Conservation (phyloP, 2,113 vertebrate genomes). For the Halcyon malimbica region DNA sequence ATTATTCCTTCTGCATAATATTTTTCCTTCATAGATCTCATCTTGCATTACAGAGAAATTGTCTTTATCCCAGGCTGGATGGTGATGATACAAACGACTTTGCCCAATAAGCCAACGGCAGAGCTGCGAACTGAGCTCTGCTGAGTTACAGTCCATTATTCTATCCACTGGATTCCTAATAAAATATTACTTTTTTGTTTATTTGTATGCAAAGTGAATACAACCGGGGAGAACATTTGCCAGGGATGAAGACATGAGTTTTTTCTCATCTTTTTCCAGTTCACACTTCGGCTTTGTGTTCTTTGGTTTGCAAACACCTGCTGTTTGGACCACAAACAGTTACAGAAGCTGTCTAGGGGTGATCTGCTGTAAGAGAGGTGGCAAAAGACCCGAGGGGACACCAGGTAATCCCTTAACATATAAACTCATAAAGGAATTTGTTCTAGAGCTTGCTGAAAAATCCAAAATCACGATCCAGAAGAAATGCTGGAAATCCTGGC, state of each 20-base stretch:
- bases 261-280: neutral
- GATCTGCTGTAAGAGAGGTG: neutral
- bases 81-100: neutral
- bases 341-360: neutral
- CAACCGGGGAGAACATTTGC: neutral
- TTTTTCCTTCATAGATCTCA: neutral
- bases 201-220: constrained; percentile 27
- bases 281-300: neutral
- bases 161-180: constrained; percentile 46
- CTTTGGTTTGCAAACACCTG: neutral
- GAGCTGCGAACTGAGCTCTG: neutral
- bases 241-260: neutral
- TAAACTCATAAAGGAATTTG: neutral
- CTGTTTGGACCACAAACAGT: neutral
- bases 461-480: neutral
- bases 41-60: neutral
- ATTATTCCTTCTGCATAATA: neutral
- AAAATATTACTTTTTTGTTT: constrained; percentile 38
- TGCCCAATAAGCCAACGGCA: neutral
- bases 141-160: constrained; percentile 58
- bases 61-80: neutral
- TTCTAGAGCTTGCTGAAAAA: neutral
- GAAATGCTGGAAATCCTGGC: neutral
- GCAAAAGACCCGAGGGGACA: neutral
- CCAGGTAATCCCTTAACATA: neutral